Conservation (phyloP, 2,888 invertebrate species). For the Leptopilina drosophilae region DNA sequence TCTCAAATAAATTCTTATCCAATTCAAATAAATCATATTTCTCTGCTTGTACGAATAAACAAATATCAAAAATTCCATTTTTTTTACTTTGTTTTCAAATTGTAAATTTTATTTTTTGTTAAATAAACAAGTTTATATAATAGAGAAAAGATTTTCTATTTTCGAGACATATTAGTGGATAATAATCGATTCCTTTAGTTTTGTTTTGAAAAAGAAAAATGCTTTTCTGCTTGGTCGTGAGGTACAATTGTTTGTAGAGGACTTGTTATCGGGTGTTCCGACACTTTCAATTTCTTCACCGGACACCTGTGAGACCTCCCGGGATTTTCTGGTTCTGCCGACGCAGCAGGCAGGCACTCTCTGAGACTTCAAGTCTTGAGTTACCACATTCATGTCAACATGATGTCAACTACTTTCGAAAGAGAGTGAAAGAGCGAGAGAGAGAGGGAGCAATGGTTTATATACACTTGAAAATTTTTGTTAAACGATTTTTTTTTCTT, state of each 20-base stretch:
- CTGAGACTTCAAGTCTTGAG: conserved; percentile 29
- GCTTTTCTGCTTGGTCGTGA: background rate
- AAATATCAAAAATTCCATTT: too few relatives aligned
- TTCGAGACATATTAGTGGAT: background rate
- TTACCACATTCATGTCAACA: conserved; percentile 39
- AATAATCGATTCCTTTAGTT: conserved; percentile 18
- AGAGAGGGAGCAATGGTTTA: too few relatives aligned
- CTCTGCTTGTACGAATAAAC: too few relatives aligned
- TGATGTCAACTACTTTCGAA: conserved; percentile 36
- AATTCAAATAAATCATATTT: too few relatives aligned
- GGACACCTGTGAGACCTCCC: conserved; percentile 41
- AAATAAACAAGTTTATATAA: too few relatives aligned
- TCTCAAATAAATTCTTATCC: too few relatives aligned
- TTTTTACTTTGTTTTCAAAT: too few relatives aligned
- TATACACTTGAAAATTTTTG: conserved; percentile 26
- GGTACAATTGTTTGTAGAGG: conserved; percentile 38
- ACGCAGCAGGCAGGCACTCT: conserved; percentile 38
- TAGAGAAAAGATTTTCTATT: too few relatives aligned
- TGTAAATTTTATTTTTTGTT: too few relatives aligned
- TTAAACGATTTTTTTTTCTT: conserved; percentile 19
- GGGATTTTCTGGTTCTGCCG: conserved; percentile 31
- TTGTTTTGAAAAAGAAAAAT: background rate
- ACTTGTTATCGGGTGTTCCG: conserved; percentile 39
- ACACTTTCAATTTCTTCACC: conserved; percentile 37
- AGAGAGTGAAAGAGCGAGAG: background rate